These are phyloP conservation scores for Callopanchax toddi DNA, from an alignment of 2,113 vertebrate species.

Conservation along the genomic window DNA sequence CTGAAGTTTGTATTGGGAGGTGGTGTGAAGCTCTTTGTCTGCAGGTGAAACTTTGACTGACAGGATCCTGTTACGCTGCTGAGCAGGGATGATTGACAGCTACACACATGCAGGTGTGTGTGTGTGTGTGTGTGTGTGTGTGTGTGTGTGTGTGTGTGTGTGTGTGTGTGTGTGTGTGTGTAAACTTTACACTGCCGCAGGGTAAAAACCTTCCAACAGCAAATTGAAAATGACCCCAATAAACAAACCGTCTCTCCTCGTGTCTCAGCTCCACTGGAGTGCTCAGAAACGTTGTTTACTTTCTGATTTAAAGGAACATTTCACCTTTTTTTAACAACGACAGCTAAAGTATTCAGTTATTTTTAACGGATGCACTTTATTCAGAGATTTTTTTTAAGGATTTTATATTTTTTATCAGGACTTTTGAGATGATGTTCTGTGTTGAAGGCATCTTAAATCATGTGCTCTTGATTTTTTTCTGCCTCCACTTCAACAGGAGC, in stretches of 20 bases:
- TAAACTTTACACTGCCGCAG: constrained; percentile 11
- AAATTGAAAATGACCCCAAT: constrained; percentile 49
- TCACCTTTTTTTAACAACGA: background rate
- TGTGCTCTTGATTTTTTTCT: too few species aligned
- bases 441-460: too few species aligned
- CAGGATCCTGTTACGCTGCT: constrained; percentile 29
- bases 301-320: background rate
- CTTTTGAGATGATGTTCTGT: too few species aligned
- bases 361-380: too few species aligned
- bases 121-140: background rate
- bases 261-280: background rate
- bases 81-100: constrained; percentile 29
- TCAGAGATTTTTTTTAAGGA: too few species aligned
- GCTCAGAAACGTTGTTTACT: background rate
- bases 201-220: constrained; percentile 18
- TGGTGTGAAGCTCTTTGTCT: constrained; percentile 1
- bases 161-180: constrained; percentile 1
- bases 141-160: too few species aligned
- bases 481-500: too few species aligned
- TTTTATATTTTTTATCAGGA: too few species aligned
- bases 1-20: constrained; percentile 33
- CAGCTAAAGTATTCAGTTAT: too few species aligned
- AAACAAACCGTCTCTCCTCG: constrained; percentile 18
- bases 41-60: constrained; percentile 36
- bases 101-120: background rate